A percentile compares a stretch with the other conserved stretches of the same genome.
Conservation (phyloP, 1,140 invertebrate genomes). For the Ditylenchus dipsaci region DNA sequence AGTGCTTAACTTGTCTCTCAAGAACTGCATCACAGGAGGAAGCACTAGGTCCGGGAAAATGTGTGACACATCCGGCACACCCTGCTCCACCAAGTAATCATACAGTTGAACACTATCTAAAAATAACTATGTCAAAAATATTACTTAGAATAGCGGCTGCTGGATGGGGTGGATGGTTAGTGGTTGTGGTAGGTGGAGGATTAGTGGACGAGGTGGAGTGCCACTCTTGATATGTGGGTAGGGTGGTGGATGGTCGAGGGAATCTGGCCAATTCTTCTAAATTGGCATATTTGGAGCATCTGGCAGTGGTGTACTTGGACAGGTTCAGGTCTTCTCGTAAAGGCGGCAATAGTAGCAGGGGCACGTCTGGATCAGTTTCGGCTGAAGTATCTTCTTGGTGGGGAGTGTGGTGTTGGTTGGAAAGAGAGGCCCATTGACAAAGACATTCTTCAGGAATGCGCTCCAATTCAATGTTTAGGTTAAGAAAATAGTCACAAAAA, state of each 20-base stretch:
- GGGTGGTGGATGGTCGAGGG: neutral
- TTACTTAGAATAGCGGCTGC: neutral
- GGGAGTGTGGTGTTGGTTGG: neutral
- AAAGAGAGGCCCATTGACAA: slow-evolving; percentile 31
- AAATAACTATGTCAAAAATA: slow-evolving; percentile 2
- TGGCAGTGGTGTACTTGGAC: slow-evolving; percentile 3
- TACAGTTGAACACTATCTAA: slow-evolving; percentile 54
- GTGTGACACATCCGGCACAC: slow-evolving; percentile 44
- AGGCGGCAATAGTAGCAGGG: slow-evolving; percentile 7
- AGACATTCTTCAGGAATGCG: slow-evolving; percentile 46
- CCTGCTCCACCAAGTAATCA: slow-evolving; percentile 38
- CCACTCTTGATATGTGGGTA: neutral
- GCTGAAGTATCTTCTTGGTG: neutral
- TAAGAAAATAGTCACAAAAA: slow-evolving; percentile 56
- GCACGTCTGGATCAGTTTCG: neutral
- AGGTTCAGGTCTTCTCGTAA: slow-evolving; percentile 20
- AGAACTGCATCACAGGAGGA: slow-evolving; percentile 24
- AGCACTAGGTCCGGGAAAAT: slow-evolving; percentile 48
- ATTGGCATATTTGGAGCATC: slow-evolving; percentile 10
- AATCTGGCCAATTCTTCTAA: slow-evolving; percentile 10
- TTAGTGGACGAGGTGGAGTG: neutral
- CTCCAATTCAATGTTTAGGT: slow-evolving; percentile 22
- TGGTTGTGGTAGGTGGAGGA: slow-evolving; percentile 2
- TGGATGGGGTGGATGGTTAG: too few relatives aligned
- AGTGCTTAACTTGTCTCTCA: slow-evolving; percentile 33